Evolutionary conservation across 2,888 invertebrate genomes (phyloP), one percentile per base, ranked within the genome.

Genomic region (Coelinius sp.): DNA sequence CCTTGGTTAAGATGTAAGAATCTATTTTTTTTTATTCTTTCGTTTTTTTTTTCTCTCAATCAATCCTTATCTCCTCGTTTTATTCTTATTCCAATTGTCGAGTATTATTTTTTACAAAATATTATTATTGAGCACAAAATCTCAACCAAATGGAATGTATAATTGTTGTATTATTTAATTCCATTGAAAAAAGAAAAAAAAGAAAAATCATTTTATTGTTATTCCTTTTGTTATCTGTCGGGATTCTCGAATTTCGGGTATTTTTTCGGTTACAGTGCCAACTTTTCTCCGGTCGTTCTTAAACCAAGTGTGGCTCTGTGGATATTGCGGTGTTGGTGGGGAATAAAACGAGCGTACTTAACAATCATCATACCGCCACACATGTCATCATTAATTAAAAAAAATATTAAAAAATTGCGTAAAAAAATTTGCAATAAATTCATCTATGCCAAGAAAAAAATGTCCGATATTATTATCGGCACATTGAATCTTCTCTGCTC

Each of bases 1-100:
- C 87, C 86, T 86, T 88, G 88, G 88, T 88, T 87, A 88, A 88
- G 89, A 88, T 85, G 89, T 89, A 89, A 89, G 89, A 82, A 86
- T 85, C 84, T 83, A 82, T 84, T 59, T 49, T 68, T 66, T 70
- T 52, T n/a, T 2, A 20, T 69, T 49, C 56, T 67, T 71, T 67
- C 35, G 0, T 17, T 73, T 68, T 71, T 53, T 64, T 12, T 53
- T 46, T 52, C 31, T 69, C 14, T 38, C 17, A 66, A 65, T n/a
- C n/a, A 7, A 62, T 62, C 49, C 63, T 68, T 64, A 10, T 59
- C 1, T 27, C 24, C 56, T 63, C 14, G 41, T 63, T n/a, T 63
- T 59, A 35, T 35, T 31, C 5, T 31, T 41, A 41, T 41, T 41
- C 2, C 41, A 41, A 41, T 41, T 12, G 12, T 1, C 41, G 41